Base-by-base conservation (phyloP, 2,113 vertebrate genomes). In the Phalacrocorax brasilianus region DNA sequence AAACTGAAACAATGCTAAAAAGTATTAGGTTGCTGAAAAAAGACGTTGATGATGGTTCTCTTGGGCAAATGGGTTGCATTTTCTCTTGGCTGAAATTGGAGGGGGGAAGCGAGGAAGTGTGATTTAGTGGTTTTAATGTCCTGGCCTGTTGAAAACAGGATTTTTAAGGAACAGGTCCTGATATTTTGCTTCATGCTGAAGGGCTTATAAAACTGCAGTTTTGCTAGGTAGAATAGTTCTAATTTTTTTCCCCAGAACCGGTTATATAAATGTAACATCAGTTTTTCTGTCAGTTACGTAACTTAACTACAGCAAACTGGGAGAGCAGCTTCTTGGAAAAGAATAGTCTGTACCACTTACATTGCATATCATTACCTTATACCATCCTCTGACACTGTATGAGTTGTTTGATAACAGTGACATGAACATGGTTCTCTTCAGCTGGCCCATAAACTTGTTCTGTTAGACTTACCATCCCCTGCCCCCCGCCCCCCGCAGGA, bases 131-230 rank as follows among this genome's bases (percentile, higher is more conserved):
- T 53, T 94, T 90, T 18, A 23, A 58, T 71, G 59, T 27, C 80
- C 70, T 85, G 80, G 42, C 66, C 49, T 5, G 40, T 35, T 86
- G 47, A 52, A 33, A 22, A 23, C 92, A 90, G 91, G 62, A 14
- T 62, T 94, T 93, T 85, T 92, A 92, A 93, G 70, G 89, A 97
- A 42, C 70, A 8, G 53, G 22, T 38, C 35, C 58, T 84, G 85
- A 70, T 5, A 14, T 14, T 92, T 78, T 72, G 32, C n/a, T 86
- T 72, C 6, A 1, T 14, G 40, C 65, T 74, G 38, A 62, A 74
- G 7, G 10, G 30, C 18, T 94, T 55, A 17, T 53, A 44, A 84
- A 72, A 52, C 32, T 80, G 26, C 38, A 32, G 8, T 59, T 92
- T 55, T 71, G 13, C 33, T 86, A 47, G 8, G 23, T 81, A 33